Base-by-base conservation (phyloP, 2,113 vertebrate species). In the Ctenomys sociabilis region DNA sequence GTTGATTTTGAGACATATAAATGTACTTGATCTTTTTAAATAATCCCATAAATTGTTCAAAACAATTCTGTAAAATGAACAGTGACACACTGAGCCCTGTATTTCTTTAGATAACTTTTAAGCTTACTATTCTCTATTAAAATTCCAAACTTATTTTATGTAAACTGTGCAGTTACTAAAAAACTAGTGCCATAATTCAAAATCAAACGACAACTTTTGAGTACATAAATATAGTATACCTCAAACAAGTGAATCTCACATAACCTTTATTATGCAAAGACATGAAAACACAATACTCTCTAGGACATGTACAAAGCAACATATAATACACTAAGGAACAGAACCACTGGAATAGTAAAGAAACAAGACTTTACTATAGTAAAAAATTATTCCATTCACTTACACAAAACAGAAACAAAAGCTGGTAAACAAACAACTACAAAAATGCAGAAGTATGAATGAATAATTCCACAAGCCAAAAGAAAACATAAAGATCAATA, bases 351-450 rank as follows among this genome's bases (percentile, higher is more conserved):
- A 81, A 92, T 3, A 68, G 59, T 52, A 92, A 57, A 88, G 70
- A 40, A 95, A 30, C 37, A 78, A 89, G 57, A 90, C n/a, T 64
- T n/a, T 45, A 72, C n/a, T n/a, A 9, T 6, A 85, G 5, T 84
- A 80, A 90, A 54, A 49, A 81, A 12, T 11, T 19, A 80, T 43
- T 90, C 61, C 24, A 90, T 57, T 88, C 86, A 52, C 52, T 95
- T 95, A 82, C 40, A 80, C 32, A 94, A 95, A 63, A 88, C 10
- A 93, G 30, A 94, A 92, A 93, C 21, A 72, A 22, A 93, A 96
- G 73, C 22, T 1, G 64, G 21, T 37, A 8, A 96, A 89, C 35
- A 94, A 96, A 21, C 1, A 1, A 91, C 72, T 81, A 52, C 5
- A 90, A 97, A 95, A 85, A 90, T 43, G 8, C 26, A 63, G 13